Base-by-base conservation (phyloP, 2,797 vertebrate species). In the Pteronotus mesoamericanus region DNA sequence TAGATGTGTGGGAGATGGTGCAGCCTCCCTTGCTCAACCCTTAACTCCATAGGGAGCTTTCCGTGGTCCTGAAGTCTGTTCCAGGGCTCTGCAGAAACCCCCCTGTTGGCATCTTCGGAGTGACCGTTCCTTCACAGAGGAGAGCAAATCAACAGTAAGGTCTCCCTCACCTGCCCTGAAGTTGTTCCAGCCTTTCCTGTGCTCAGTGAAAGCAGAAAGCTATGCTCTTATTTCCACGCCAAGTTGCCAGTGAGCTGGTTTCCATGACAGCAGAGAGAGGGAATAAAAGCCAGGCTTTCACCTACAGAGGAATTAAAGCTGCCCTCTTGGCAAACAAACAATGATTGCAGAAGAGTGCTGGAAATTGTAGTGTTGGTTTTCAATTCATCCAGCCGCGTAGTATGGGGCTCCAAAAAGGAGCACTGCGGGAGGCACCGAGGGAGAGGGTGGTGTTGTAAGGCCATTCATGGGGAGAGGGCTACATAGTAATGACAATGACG, bases 191-290 rank as follows among this genome's bases (percentile, higher is more conserved):
- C 11, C 75, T 94, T 80, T 71, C 68, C 44, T 91, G 39, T 79
- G 57, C 15, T 18, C 53, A 19, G 53, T 19, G 44, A 80, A 79
- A 94, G 53, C 68, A 95, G 83, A 85, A 87, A 93, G 42, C 22
- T 12, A 2, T 29, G 53, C 91, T 96, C 57, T 94, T 77, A 82
- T 95, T 95, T 75, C 83, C 42, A 64, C 0, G 26, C 57, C 48
- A 61, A 57, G 72, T 77, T 64, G 57, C 91, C 61, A 71, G 78
- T 22, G 39, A 4, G 3, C 74, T 57, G 66, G 97, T 98, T 98
- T 97, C 97, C 97, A 98, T 97, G 95, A 92, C 94, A 97, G 94
- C 96, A 72, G 92, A 95, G 91, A 71, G 72, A 51, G 91, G 11
- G 46, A 22, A 77, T 86, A 87, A 93, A 91, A 97, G 69, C 92